Base-by-base conservation (phyloP, 2,797 vertebrate species). In the Oreortyx pictus region DNA sequence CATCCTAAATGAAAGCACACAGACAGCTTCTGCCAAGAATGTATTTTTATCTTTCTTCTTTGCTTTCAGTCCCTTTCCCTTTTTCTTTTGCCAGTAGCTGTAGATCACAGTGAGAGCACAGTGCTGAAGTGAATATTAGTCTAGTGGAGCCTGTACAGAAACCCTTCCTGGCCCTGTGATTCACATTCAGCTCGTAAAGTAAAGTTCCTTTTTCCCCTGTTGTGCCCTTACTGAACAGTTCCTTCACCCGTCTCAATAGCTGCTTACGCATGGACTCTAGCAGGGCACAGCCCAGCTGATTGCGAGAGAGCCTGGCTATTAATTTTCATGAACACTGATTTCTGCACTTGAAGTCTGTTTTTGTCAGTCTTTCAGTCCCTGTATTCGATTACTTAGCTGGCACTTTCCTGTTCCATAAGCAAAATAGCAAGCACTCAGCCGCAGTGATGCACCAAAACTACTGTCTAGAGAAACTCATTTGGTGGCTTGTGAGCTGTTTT, bases 1-100 rank as follows among this genome's bases (percentile, higher is more conserved):
- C 87, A 90, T 94, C 89, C 74, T 89, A 73, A 87, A 74, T 70
- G 67, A 81, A 90, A 71, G 27, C 73, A 79, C 64, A 64, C 57
- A 62, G 47, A 6, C 44, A 73, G 64, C 54, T 66, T 85, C 78
- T 82, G 81, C 78, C 81, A 90, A 75, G 79, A 90, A 84, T 70
- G 79, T 82, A 77, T 94, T 96, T 94, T 93, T 89, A 89, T 95
- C 94, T 96, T 89, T 93, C 66, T 95, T 59, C 67, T 87, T 80
- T 75, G 43, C 80, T 88, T 91, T 89, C 82, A 72, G 76, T 82
- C 88, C 86, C 78, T 95, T 88, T 94, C 61, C 88, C 88, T 91
- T 91, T 70, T 89, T 86, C 76, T 78, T 90, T 73, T 94, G 93
- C 95, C 94, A 85, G 73, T 76, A 78, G 72, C 95, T 83, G 54